Evolutionary conservation across 2,797 vertebrate genomes (phyloP).

Genomic region (Paramormyrops hopkinsi): DNA sequence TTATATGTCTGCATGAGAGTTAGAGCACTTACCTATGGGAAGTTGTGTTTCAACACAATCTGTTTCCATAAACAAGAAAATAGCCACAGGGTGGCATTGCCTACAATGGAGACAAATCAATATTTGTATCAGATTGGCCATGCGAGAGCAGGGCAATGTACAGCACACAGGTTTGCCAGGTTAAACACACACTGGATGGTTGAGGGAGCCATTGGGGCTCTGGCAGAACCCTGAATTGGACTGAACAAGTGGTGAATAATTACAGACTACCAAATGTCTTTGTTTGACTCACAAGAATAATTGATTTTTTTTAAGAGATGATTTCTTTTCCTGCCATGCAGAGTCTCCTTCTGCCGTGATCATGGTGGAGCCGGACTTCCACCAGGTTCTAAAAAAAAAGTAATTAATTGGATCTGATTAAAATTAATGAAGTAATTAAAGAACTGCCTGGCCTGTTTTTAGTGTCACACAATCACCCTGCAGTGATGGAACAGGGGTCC

Average conservation of each 20-base stretch:
- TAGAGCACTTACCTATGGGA: neutral
- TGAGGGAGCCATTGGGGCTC: conserved; percentile 45
- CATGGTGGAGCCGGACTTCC: conserved; percentile 40
- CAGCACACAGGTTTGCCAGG: neutral
- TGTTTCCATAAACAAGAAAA: neutral
- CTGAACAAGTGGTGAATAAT: conserved; percentile 46
- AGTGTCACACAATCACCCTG: conserved; percentile 26
- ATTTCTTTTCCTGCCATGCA: conserved; percentile 49
- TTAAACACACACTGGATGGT: conserved; percentile 27
- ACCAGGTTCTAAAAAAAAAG: conserved; percentile 43
- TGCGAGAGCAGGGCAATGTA: conserved; percentile 17
- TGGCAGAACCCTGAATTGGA: conserved; percentile 48
- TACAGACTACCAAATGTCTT: conserved; percentile 55
- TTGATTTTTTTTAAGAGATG: conserved; percentile 47
- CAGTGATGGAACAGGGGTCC: conserved; percentile 30
- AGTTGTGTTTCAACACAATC: neutral
- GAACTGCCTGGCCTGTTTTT: conserved; percentile 58
- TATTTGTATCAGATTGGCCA: conserved; percentile 30
- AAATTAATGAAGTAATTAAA: conserved; percentile 75
- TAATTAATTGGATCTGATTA: conserved; percentile 73
- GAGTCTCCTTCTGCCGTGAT: conserved; percentile 50
- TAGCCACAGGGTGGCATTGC: neutral
- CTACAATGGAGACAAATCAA: conserved; percentile 6
- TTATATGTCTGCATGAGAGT: neutral
- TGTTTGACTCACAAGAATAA: conserved; percentile 58